Percentiles rank a stretch among this genome's conserved stretches.
Evolutionary conservation across 2,113 vertebrate species (phyloP).

Genomic region (Phalacrocorax aristotelis): DNA sequence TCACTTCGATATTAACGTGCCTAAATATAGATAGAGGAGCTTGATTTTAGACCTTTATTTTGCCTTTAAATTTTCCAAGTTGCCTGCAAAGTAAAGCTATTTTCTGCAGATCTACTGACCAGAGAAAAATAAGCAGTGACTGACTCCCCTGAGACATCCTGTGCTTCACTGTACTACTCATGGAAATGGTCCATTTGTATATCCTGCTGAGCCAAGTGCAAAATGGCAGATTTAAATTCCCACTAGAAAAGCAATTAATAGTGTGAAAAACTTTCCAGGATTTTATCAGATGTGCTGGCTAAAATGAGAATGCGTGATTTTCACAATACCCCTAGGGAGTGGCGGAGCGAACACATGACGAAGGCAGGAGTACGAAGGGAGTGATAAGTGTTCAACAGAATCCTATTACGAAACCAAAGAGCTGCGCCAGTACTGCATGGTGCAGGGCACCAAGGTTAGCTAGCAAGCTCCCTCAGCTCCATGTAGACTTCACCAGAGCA

Average conservation of each 20-base stretch:
- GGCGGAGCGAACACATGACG: not conserved
- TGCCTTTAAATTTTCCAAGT: not conserved
- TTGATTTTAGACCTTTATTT: not conserved
- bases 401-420: not conserved
- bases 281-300: not conserved
- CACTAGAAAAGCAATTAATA: slow-evolving; percentile 1
- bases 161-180: not conserved
- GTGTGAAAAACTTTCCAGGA: not conserved
- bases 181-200: not conserved
- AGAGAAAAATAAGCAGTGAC: not conserved
- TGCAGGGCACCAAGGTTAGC: not conserved
- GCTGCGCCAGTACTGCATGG: not conserved
- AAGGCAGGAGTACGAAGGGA: not conserved
- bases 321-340: not conserved
- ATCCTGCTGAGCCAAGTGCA: not conserved
- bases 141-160: not conserved
- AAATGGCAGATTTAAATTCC: slow-evolving; percentile 13
- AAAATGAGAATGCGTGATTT: not conserved
- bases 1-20: not conserved
- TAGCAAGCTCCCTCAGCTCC: not conserved
- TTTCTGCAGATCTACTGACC: not conserved
- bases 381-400: not conserved
- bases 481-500: not conserved
- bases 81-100: not conserved
- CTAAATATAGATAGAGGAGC: not conserved